These are phyloP conservation scores for Corythornis cristatus DNA, from an alignment of 2,113 vertebrate genomes.

Conservation along the genomic window DNA sequence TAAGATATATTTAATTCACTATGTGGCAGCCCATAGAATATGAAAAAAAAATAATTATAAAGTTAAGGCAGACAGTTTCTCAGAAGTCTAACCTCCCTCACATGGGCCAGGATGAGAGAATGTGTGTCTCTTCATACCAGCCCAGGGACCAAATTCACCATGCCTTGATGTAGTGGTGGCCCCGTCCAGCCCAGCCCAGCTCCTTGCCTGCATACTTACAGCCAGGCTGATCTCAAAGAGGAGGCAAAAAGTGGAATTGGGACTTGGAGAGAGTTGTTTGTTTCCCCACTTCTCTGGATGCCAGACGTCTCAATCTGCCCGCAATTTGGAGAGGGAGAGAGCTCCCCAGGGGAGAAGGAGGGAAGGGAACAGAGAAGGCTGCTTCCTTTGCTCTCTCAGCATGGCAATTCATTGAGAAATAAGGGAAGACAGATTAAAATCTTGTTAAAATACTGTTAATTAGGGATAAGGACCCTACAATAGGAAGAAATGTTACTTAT, in stretches of 20 bases:
- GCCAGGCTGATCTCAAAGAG: neutral
- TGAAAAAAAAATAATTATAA: neutral
- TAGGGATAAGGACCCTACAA: neutral
- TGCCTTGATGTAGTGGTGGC: neutral
- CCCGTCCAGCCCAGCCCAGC: neutral
- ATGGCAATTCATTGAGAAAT: neutral
- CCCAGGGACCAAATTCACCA: neutral
- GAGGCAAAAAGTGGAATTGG: neutral
- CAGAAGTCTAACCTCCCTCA: neutral
- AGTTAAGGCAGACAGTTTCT: neutral
- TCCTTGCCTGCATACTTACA: neutral
- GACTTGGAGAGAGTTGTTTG: neutral
- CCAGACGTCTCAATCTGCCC: slow-evolving; percentile 11
- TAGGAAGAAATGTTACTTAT: neutral
- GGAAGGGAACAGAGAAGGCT: neutral
- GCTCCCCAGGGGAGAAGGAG: neutral
- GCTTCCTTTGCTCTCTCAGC: neutral
- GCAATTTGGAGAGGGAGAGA: slow-evolving; percentile 5
- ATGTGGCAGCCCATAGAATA: neutral
- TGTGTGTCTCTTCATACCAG: neutral
- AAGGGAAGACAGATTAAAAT: neutral
- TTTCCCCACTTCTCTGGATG: slow-evolving; percentile 37
- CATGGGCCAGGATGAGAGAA: neutral
- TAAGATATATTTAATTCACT: neutral
- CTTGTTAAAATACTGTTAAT: neutral